These are phyloP conservation scores for Botrylloides violaceus DNA, from an alignment of 23 tunicate genomes.

Conservation along the genomic window DNA sequence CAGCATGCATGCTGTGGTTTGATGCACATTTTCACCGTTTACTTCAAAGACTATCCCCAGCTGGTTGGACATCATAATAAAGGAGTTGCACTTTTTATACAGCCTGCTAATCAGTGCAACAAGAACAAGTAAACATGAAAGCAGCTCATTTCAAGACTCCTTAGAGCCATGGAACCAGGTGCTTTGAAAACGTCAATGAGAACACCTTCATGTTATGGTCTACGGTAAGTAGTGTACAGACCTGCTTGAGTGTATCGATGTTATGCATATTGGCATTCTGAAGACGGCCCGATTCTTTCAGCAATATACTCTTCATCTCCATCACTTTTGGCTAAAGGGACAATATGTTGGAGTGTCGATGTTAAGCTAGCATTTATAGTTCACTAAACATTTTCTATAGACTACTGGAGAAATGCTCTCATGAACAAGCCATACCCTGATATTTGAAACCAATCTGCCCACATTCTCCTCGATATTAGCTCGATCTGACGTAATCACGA, in stretches of 20 bases:
- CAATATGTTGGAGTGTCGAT: no score
- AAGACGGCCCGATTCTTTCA: neutral
- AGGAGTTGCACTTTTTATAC: no score
- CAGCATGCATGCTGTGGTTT: no score
- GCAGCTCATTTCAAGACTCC: no score
- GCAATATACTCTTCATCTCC: constrained; percentile 6
- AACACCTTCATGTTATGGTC: neutral
- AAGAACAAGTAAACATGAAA: no score
- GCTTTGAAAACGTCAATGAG: neutral
- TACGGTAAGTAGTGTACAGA: neutral
- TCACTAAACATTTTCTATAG: neutral
- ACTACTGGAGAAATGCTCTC: neutral
- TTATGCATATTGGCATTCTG: neutral
- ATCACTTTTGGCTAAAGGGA: constrained; percentile 9
- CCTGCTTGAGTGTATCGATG: constrained; percentile 1
- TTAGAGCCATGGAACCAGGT: no score
- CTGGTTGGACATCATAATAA: no score
- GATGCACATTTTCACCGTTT: no score
- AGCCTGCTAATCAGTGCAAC: no score
- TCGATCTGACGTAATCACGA: constrained; percentile 1
- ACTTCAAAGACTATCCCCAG: no score
- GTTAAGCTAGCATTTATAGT: no score
- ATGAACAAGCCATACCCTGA: constrained; percentile 3
- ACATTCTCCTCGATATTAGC: constrained; percentile 11
- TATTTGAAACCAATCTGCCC: neutral